Base-by-base conservation (phyloP, 2,797 vertebrate species). In the Okamejei kenojei region DNA sequence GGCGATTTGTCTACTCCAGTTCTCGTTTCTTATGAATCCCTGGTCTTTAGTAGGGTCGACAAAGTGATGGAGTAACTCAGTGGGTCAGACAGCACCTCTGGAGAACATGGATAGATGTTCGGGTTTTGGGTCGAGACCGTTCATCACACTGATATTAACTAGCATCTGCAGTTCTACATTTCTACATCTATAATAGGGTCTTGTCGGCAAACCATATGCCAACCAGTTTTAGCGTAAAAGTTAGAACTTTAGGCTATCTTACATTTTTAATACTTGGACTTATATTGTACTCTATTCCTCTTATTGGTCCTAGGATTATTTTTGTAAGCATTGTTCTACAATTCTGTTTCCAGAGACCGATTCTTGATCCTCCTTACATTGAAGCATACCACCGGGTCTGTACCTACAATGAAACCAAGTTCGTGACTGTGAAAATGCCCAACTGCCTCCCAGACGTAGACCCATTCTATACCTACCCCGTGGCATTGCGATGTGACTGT, bases 321-420 rank as follows among this genome's bases (percentile, higher is more conserved):
- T 93, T 93, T 78, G 21, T 74, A 54, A 73, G 15, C 19, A n/a
- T 0, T 54, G 8, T 93, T 93, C 74, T 21, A 8, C 73, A n/a
- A 58, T 68, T 81, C 17, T 93, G 93, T 78, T 93, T 82, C 0
- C 96, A 99, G 98, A 99, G 97, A 93, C 98, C 98, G 0, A 94
- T 98, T 61, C 94, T 99, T 95, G 97, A 98, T 61, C 97, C 97
- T 0, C 98, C 98, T 0, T 98, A 96, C 95, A 96, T 99, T 0
- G 97, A 98, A 95, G 97, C 98, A 29, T 94, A 97, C 94, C 98
- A 99, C 94, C 96, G 96, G 0, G 97, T 99, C 74, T 99, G 98
- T 93, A 99, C 98, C 93, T 99, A 99, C 96, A 99, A 98, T 0
- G 95, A 97, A 95, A 98, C 96, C 15, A 97, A 96, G 38, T 94